Evolutionary conservation across 2,888 invertebrate genomes (phyloP), one percentile per base, ranked within the genome.

Genomic region (Cataglyphis altisquamis): DNA sequence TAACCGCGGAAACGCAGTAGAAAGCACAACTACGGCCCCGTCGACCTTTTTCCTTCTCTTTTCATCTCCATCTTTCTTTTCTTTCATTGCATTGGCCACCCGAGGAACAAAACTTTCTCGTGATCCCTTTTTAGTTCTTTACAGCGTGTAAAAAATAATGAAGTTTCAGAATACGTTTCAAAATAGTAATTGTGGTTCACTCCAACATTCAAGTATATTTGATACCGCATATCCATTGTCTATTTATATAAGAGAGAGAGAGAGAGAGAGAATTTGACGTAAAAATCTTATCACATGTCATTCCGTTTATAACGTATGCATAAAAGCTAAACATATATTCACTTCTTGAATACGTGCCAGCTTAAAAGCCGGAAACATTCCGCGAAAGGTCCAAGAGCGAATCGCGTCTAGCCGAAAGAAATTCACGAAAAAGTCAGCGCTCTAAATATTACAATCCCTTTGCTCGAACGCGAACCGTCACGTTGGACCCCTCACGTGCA

Each of bases 1-100:
- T 92, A 93, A 92, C 92, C 90, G 88, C 90, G 87, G 89, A 89
- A 92, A 84, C 87, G 84, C n/a, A n/a, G 89, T 87, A 89, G 89
- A 92, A 92, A 91, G 90, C 86, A 86, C 88, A 89, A 87, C 88
- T 85, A 89, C 87, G 84, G 82, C 84, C 52, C 85, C 83, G 81
- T 84, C 86, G 83, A 82, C 86, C 81, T 55, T 84, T 74, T 74
- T 66, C 82, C 73, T 41, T 78, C 82, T 74, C 77, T 83, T 73
- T 86, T 82, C 72, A 63, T 83, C 82, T 67, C 60, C 70, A 82
- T 72, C 55, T 84, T 68, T 84, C 67, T 66, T 66, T 83, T 73
- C 66, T 21, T 72, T 70, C 36, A 29, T 72, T 45, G 72, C 78
- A 80, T 80, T 72, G 72, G 45, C 72, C 70, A 45, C 45, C 45